Evolutionary conservation across 2,888 invertebrate species (phyloP).

Genomic region (Helleia helle): DNA sequence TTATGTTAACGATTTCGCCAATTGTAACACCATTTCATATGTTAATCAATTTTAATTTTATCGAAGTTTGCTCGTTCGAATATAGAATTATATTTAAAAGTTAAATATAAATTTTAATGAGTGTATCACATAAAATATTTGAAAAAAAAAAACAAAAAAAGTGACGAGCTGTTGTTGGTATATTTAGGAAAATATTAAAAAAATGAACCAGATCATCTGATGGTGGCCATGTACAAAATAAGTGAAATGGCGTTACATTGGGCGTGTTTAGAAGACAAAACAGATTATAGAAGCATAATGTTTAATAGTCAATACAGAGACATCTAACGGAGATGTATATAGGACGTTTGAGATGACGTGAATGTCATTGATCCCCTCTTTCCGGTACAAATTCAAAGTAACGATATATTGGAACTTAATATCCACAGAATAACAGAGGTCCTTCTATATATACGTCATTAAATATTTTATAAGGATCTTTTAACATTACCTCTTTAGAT

Average conservation of each 20-base stretch:
- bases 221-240: constrained; percentile 79
- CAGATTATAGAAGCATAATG: constrained; percentile 53
- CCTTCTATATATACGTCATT: constrained; percentile 42
- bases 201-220: constrained; percentile 78
- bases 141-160: constrained; percentile 46
- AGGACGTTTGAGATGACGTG: constrained; percentile 37
- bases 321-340: constrained; percentile 54
- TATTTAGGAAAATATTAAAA: constrained; percentile 71
- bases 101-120: constrained; percentile 61
- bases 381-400: constrained; percentile 61
- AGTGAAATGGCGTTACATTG: constrained; percentile 53
- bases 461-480: constrained; percentile 33
- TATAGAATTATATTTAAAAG: constrained; percentile 72
- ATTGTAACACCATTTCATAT: constrained; percentile 59
- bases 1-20: constrained; percentile 38
- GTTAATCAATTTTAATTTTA: constrained; percentile 72
- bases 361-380: constrained; percentile 36
- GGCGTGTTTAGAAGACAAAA: constrained; percentile 37
- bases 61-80: constrained; percentile 72
- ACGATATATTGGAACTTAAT: constrained; percentile 44
- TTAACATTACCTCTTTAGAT: constrained; percentile 56
- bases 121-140: constrained; percentile 53
- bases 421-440: constrained; percentile 47
- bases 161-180: constrained; percentile 70
- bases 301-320: constrained; percentile 70